Base-by-base conservation (phyloP, 1,140 invertebrate genomes). In the Drosophila athabasca region DNA sequence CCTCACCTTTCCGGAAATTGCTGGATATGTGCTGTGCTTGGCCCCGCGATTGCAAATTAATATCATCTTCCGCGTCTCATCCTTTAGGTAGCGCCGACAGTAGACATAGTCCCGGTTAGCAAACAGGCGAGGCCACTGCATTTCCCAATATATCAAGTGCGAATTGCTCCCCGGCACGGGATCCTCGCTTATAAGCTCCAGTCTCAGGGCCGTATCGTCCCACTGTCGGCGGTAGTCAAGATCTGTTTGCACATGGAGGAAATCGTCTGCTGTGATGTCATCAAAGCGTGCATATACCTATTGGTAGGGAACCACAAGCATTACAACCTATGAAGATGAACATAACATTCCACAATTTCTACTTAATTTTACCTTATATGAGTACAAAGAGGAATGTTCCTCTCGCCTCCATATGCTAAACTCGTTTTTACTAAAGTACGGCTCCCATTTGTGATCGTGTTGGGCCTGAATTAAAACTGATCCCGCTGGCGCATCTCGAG, bases 21-120 rank as follows among this genome's bases (percentile, higher is more conserved):
- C 71, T 5, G 93, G 92, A 77, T 76, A 91, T 53, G 68, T 61
- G 6, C 89, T 67, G 92, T 92, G 91, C 85, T 92, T 71, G 8
- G 91, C 90, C 1, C 87, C 92, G 49, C 92, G 90, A 90, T 92
- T 93, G 54, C 92, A 91, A 13, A 94, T 91, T 8, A 93, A 80
- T 52, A 94, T 93, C 5, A 93, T 59, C 54, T 93, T 93, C 19
- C 90, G 87, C 13, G 84, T 69, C 0, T 92, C 89, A 79, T 95
- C 94, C 29, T 94, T 92, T 6, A 94, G 74, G 90, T 95, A 96
- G 6, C 96, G 93, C 5, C 96, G 93, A 69, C 96, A 94, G 90
- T 96, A 98, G 0, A 97, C 95, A 88, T 98, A 98, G 91, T 97
- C 97, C 31, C 97, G 93, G 91, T 98, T 97, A 2, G 95, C 93